Conservation (phyloP, 2,113 vertebrate species). For the Rhinichthys klamathensis region DNA sequence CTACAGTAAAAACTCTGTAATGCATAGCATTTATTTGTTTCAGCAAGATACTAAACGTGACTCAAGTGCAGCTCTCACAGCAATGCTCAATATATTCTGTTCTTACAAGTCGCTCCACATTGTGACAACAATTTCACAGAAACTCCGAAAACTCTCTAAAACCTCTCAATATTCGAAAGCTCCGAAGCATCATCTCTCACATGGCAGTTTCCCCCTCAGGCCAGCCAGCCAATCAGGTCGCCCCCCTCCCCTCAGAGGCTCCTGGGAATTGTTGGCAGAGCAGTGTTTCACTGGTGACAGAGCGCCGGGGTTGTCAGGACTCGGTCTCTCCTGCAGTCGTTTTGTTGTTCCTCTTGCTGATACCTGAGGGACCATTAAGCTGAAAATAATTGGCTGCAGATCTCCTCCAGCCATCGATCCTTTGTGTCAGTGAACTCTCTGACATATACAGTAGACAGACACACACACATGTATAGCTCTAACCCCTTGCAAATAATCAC, state of each 20-base stretch:
- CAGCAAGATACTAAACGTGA: not conserved
- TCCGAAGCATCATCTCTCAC: slow-evolving; percentile 34
- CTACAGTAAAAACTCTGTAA: not conserved
- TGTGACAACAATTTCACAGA: slow-evolving; percentile 28
- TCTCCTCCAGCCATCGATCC: slow-evolving; percentile 82
- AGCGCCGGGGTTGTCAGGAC: slow-evolving; percentile 75
- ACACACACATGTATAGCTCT: not conserved
- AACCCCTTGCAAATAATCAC: slow-evolving; percentile 23
- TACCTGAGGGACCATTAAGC: slow-evolving; percentile 82
- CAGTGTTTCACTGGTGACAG: slow-evolving; percentile 53
- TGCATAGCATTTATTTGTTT: not conserved
- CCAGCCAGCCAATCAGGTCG: slow-evolving; percentile 44
- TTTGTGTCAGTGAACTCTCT: slow-evolving; percentile 80
- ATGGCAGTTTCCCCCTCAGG: slow-evolving; percentile 41
- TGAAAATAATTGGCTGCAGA: slow-evolving; percentile 84
- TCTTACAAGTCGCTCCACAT: not conserved
- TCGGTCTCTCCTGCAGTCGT: slow-evolving; percentile 78
- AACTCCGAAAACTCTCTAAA: slow-evolving; percentile 41
- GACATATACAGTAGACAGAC: slow-evolving; percentile 62
- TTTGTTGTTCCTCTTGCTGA: slow-evolving; percentile 78
- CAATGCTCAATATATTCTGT: not conserved
- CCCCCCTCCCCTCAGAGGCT: slow-evolving; percentile 30
- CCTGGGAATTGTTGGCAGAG: slow-evolving; percentile 49
- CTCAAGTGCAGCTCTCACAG: not conserved
- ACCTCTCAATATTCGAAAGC: slow-evolving; percentile 21